Evolutionary conservation across 2,113 vertebrate genomes (phyloP), one percentile per base, ranked within the genome.

Genomic region (Bos indicus): DNA sequence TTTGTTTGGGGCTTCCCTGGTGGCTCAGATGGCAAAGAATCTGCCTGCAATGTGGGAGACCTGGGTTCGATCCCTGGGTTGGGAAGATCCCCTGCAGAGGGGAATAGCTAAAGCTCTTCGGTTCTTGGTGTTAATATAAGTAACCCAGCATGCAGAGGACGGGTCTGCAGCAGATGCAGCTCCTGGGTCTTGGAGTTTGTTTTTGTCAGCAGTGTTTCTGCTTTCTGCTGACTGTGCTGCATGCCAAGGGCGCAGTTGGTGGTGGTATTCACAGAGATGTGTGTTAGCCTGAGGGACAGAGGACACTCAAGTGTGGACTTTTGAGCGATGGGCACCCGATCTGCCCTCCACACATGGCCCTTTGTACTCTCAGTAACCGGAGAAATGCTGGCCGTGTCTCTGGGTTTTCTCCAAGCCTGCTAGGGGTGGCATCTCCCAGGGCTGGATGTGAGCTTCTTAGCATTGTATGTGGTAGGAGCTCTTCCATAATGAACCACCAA

Each of bases 241-340:
- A 6, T 80, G 80, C 94, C 83, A 15, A 40, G 90, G 54, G 62
- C 83, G 52, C 84, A 86, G 62, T 57, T 94, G 95, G 33, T 6
- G 1, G 56, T 59, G 57, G 62, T 52, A 13, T 87, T 83, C 9
- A 3, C 46, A n/a, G 30, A 10, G 13, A 7, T 57, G 64, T 23
- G 17, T 2, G 3, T 60, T 11, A 17, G 54, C 3, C 0, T 4
- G 28, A 56, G 60, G 6, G 88, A 82, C 86, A 89, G 51, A 57
- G 46, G 43, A 93, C 56, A 89, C 40, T 62, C 12, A 26, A 15
- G 26, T 43, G n/a, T 51, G 16, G 9, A 2, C 54, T 54, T 12
- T 48, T 26, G 33, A 59, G 56, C 62, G 14, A n/a, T 2, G n/a
- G 57, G 36, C 67, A 28, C 26, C 33, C 4, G 4, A 40, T 48